phyloP scores from a whole-genome alignment of 1,140 invertebrate genomes.

The Bradynema listronoti region DNA sequence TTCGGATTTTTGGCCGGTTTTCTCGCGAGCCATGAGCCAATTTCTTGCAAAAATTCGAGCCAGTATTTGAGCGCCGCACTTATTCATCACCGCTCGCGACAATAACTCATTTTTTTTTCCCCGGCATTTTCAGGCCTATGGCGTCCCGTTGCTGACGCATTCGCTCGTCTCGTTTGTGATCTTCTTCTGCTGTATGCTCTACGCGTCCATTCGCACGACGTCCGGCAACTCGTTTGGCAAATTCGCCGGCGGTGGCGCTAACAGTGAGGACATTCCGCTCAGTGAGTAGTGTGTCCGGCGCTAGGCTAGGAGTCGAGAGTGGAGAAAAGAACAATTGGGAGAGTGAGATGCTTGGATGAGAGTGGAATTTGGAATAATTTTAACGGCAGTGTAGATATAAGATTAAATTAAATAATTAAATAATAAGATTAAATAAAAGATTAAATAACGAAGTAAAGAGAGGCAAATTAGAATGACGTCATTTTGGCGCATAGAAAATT shows the following conservation, averaged over 20 bases:
- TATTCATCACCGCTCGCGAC: no score
- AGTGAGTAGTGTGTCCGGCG: conserved; percentile 45
- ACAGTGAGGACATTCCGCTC: conserved; percentile 48
- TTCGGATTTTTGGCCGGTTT: no score
- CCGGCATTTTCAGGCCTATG: conserved; percentile 18
- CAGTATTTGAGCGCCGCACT: neutral
- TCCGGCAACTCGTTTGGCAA: conserved; percentile 61
- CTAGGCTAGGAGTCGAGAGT: no score
- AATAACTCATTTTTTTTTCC: neutral
- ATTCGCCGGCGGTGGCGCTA: conserved; percentile 56
- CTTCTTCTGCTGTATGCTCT: conserved; percentile 88
- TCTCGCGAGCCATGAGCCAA: no score
- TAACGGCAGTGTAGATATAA: no score
- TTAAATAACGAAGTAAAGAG: no score
- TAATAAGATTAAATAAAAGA: no score
- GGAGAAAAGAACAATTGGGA: neutral
- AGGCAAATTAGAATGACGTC: no score
- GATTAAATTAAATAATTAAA: no score
- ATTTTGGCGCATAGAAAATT: no score
- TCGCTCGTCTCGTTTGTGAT: conserved; percentile 81
- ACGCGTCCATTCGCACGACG: conserved; percentile 63
- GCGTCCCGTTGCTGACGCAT: conserved; percentile 57
- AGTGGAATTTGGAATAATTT: neutral
- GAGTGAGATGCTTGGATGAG: neutral
- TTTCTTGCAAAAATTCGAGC: no score